These are phyloP conservation scores for Neopelma chrysocephalum DNA, from an alignment of 2,797 vertebrate genomes.

Conservation along the genomic window DNA sequence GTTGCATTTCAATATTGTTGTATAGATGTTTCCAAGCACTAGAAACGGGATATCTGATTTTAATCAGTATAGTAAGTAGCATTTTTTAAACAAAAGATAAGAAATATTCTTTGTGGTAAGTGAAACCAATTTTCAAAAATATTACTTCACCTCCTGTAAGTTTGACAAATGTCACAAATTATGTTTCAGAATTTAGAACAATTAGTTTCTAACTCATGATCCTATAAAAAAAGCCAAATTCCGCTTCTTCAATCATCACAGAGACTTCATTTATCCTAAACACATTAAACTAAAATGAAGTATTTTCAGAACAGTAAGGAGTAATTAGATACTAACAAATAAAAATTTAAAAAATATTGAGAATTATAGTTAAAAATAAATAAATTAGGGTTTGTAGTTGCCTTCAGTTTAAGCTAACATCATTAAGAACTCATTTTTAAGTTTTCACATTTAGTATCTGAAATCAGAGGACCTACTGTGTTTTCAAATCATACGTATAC, in stretches of 20 bases:
- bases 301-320: not conserved
- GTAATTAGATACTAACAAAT: not conserved
- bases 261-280: not conserved
- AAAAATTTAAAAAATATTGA: not conserved
- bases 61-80: not conserved
- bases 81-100: not conserved
- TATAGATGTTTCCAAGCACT: not conserved
- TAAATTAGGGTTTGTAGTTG: not conserved
- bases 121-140: not conserved
- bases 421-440: not conserved
- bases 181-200: not conserved
- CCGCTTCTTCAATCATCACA: not conserved
- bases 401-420: not conserved
- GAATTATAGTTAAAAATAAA: not conserved
- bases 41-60: not conserved
- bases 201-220: not conserved
- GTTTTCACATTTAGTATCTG: not conserved
- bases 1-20: not conserved
- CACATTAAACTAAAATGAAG: not conserved
- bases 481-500: not conserved
- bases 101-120: not conserved
- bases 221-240: not conserved
- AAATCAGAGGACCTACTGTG: not conserved
- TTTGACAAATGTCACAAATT: not conserved
- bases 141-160: not conserved